Base-by-base conservation (phyloP, 2,888 invertebrate species). In the Drosophila borealis region DNA sequence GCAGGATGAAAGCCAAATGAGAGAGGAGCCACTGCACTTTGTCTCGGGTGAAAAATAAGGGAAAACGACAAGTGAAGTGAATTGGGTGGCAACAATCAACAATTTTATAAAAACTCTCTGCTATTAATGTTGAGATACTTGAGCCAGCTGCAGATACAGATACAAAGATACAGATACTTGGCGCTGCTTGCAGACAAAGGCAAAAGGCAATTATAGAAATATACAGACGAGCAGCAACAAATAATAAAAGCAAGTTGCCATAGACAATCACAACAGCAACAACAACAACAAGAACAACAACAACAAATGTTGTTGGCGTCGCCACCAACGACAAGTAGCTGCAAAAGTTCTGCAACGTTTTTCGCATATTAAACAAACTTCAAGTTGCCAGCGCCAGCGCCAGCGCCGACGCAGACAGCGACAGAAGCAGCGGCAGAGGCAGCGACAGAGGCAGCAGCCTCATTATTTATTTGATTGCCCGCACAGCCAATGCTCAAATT, bases 381-480 rank as follows among this genome's bases (percentile, higher is more conserved):
- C 65, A 68, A 80, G 85, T 75, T 73, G 65, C 49, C 67, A 70
- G 69, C 67, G 70, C 49, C 67, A 70, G 69, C 67, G 70, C 60
- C 72, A 59, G 48, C 64, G 68, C 46, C 49, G 21, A n/a, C 61
- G 1, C 56, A 45, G 34, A 53, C 60, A n/a, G 46, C 34, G 56
- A 29, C 29, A 29, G 29, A 29, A 29, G 29, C 29, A 29, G 50
- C 41, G 59, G 14, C 51, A 36, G 44, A 50, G 39, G 21, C 80
- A 59, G 59, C 74, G 67, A 56, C 61, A 25, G 44, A 53, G 70
- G 61, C 85, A 72, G 80, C 72, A 85, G 82, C 80, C 83, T 87
- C 83, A 87, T 84, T 84, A 87, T 87, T 83, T 83, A 83, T 84
- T 87, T 87, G 83, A 87, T 84, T 84, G 83, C 88, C 80, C 81